A percentile compares a stretch with the other conserved stretches of the same genome.
Conservation (phyloP, 1,140 invertebrate species). For the Zaprionus nigranus region DNA sequence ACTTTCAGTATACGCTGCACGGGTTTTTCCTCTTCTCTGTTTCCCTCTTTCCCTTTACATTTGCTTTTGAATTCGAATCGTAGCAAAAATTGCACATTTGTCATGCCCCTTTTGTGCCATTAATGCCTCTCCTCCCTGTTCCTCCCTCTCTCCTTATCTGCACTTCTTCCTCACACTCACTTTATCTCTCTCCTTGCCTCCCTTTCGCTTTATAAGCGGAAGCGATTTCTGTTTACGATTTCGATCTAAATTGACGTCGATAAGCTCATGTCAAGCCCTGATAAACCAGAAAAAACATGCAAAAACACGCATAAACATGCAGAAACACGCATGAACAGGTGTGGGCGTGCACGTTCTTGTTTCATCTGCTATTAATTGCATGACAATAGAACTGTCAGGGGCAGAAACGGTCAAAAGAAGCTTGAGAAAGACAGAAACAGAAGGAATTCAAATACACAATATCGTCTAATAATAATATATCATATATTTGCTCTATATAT, state of each 20-base stretch:
- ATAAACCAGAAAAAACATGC: constrained; percentile 5
- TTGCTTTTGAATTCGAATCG: constrained; percentile 34
- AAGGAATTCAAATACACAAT: too few relatives aligned
- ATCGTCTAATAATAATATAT: too few relatives aligned
- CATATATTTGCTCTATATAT: too few relatives aligned
- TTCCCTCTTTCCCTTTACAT: constrained; percentile 36
- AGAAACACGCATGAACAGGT: constrained; percentile 4
- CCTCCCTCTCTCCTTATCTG: neutral
- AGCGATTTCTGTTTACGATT: constrained; percentile 9
- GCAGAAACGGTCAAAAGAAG: neutral
- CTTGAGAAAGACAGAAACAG: neutral
- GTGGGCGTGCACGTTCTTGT: constrained; percentile 3
- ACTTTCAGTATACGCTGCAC: constrained; percentile 26
- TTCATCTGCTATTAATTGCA: neutral
- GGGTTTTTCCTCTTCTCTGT: constrained; percentile 9
- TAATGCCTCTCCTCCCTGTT: neutral
- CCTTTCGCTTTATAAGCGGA: constrained; percentile 7
- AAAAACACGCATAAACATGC: constrained; percentile 7
- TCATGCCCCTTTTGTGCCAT: neutral
- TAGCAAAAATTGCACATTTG: constrained; percentile 30
- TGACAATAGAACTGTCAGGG: neutral
- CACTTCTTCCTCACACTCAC: too few relatives aligned
- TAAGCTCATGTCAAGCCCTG: neutral
- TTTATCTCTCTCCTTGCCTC: neutral
- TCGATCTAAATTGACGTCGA: neutral